Conservation (phyloP, 1,140 invertebrate species). For the Heterodera carotae region DNA sequence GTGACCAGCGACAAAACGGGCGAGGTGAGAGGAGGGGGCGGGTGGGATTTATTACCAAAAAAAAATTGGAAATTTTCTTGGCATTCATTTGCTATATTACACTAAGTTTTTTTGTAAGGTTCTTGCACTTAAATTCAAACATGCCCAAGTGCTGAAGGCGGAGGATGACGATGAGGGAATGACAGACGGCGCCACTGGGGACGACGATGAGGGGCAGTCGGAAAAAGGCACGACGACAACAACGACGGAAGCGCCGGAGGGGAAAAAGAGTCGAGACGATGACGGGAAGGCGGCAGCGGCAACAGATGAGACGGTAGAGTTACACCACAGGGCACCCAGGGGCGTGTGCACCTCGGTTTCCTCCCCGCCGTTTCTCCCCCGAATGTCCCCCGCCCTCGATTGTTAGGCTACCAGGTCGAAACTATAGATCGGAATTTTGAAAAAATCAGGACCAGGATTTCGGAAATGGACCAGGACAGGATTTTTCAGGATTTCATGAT, state of each 20-base stretch:
- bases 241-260: neutral
- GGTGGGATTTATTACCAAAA: neutral
- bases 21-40: neutral
- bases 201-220: neutral
- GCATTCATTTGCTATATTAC: neutral
- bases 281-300: neutral
- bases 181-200: neutral
- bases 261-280: neutral
- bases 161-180: neutral
- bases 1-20: slow-evolving; percentile 13
- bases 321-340: too few species aligned
- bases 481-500: too few species aligned
- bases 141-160: neutral
- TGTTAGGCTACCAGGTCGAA: too few species aligned
- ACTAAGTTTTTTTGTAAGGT: neutral
- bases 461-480: too few species aligned
- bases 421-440: too few species aligned
- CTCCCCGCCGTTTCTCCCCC: too few species aligned
- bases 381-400: too few species aligned
- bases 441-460: too few species aligned
- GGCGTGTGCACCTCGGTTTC: too few species aligned
- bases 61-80: neutral
- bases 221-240: too few species aligned
- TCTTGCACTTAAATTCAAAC: neutral
- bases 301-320: neutral